Conservation (phyloP, 2,888 invertebrate species). For the Ariolimax columbianus region DNA sequence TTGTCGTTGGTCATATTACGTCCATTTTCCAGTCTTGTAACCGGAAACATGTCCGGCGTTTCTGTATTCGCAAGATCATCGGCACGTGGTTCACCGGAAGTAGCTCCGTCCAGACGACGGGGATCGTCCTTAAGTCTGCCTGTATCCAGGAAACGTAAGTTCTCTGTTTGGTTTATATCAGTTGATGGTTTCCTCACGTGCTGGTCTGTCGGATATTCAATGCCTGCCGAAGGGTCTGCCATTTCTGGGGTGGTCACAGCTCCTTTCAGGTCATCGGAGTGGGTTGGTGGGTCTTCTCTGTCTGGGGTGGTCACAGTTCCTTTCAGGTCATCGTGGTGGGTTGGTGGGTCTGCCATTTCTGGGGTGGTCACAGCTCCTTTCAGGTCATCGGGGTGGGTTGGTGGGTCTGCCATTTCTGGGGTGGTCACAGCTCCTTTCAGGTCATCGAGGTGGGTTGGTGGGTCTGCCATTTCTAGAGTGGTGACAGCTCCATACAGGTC, state of each 20-base stretch:
- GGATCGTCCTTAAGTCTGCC: background rate
- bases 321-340: too few relatives aligned
- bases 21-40: background rate
- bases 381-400: too few relatives aligned
- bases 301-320: too few relatives aligned
- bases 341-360: too few relatives aligned
- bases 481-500: background rate
- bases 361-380: too few relatives aligned
- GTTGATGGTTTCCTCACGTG: background rate
- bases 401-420: too few relatives aligned
- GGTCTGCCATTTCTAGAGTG: background rate
- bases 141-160: background rate
- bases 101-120: background rate
- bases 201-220: background rate
- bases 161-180: background rate
- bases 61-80: background rate
- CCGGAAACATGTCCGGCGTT: background rate
- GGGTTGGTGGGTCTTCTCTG: too few relatives aligned
- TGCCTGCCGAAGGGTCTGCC: background rate
- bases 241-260: too few relatives aligned
- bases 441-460: too few relatives aligned
- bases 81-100: background rate
- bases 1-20: background rate
- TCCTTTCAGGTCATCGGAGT: too few relatives aligned
- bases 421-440: too few relatives aligned